Conservation (phyloP, 2,113 vertebrate genomes). For the Sphaerodactylus townsendi region DNA sequence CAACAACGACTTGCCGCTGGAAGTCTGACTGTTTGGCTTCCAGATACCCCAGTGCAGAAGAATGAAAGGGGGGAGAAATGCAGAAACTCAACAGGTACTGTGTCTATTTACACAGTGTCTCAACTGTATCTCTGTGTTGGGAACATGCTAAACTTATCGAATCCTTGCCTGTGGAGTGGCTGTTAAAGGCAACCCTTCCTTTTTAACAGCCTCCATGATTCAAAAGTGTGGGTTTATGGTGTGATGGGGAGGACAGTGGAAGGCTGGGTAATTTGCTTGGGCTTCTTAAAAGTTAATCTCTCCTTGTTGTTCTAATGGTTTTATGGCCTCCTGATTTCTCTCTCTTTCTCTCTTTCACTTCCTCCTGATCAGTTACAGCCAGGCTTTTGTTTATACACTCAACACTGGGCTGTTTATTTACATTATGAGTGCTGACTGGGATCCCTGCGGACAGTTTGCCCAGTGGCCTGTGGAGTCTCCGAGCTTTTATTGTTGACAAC, state of each 20-base stretch:
- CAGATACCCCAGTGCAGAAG: too few species aligned
- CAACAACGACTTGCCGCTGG: too few species aligned
- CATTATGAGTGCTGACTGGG: slow-evolving; percentile 57
- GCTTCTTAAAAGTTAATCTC: slow-evolving; percentile 57
- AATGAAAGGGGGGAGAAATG: too few species aligned
- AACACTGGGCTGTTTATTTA: slow-evolving; percentile 79
- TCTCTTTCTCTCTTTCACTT: slow-evolving; percentile 45
- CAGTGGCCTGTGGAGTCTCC: slow-evolving; percentile 74
- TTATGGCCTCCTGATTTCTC: slow-evolving; percentile 67
- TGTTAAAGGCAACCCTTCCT: neutral
- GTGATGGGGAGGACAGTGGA: neutral
- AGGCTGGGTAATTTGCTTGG: slow-evolving; percentile 31
- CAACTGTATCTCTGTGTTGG: neutral
- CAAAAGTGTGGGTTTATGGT: neutral
- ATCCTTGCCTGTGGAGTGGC: neutral
- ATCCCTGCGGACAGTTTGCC: slow-evolving; percentile 77
- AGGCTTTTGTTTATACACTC: slow-evolving; percentile 74
- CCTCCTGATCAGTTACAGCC: slow-evolving; percentile 42
- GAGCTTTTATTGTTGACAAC: slow-evolving; percentile 77
- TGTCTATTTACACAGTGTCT: neutral
- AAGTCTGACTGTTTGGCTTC: too few species aligned
- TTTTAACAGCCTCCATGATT: neutral
- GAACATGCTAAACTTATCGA: neutral
- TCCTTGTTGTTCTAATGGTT: slow-evolving; percentile 70
- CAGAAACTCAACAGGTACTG: neutral